Base-by-base conservation (phyloP, 2,888 invertebrate species). In the Pinctada fucata region DNA sequence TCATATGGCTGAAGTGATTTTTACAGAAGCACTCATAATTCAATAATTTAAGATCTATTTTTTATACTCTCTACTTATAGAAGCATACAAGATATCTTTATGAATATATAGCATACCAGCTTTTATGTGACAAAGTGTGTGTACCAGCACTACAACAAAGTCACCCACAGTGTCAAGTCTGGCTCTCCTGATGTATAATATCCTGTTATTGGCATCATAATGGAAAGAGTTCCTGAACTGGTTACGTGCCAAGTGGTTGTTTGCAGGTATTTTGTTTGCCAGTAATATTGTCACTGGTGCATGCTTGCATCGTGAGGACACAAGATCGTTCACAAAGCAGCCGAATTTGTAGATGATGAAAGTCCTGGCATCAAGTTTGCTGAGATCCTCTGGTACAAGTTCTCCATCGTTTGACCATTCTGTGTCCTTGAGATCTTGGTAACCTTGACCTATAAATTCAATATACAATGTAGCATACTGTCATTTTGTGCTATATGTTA, bases 331-430 rank as follows among this genome's bases (percentile, higher is more conserved):
- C 2, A 91, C 86, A 83, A 90, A 91, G 79, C 88, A 90, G 49
- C 91, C 91, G 84, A 91, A 92, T 84, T 91, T 92, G 86, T 92
- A 91, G 68, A 92, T 87, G 52, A 92, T 89, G 76, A 92, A 91
- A 47, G 86, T 86, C 58, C 91, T 81, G 10, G 90, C 87, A 80
- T 86, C 86, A 8, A 92, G 85, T 77, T 90, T 90, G 84, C 89
- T 91, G 51, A 91, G 84, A 83, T 91, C 91, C 13, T 90, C 87
- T 6, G 92, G 90, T 71, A 85, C 84, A 68, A 91, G 87, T 75
- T 88, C 86, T 67, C 84, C 85, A 79, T 91, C 91, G 5, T 81
- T 86, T 13, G 86, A 85, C 92, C 92, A 92, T 67, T 85, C 86
- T 4, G 87, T 82, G 76, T 92, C 92, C 52, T 85, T 83, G 2